A percentile compares a stretch with the other conserved stretches of the same genome.
Conservation (phyloP, 2,797 vertebrate species). For the Cyprinodon diabolis region DNA sequence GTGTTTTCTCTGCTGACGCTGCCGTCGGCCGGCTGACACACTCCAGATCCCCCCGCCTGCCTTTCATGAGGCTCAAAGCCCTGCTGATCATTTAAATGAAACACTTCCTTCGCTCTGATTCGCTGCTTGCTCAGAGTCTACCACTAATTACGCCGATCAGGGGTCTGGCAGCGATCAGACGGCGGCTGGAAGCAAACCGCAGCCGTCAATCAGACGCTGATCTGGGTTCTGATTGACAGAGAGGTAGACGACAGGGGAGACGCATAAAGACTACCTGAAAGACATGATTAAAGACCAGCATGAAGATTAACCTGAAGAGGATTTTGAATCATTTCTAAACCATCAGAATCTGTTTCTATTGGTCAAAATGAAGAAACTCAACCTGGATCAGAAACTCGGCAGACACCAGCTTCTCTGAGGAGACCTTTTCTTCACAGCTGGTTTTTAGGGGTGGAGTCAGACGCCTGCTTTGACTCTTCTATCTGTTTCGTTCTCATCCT, state of each 20-base stretch:
- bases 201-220: constrained; percentile 56
- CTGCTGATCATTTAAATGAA: constrained; percentile 87
- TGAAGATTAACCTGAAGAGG: no score
- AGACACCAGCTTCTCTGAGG: no score
- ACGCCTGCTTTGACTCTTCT: no score
- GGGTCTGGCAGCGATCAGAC: constrained; percentile 68
- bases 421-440: no score
- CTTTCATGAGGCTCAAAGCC: constrained; percentile 89
- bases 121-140: constrained; percentile 62
- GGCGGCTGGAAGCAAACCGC: constrained; percentile 52
- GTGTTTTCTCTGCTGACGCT: constrained; percentile 76
- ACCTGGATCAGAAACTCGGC: no score
- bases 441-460: no score
- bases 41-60: constrained; percentile 82
- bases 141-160: constrained; percentile 75
- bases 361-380: no score
- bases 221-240: constrained; percentile 5
- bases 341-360: background rate
- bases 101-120: constrained; percentile 75
- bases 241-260: background rate
- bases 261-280: no score
- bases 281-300: no score
- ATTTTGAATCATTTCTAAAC: no score
- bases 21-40: constrained; percentile 75
- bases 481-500: no score